phyloP scores from a whole-genome alignment of 2,888 invertebrate species.

The Drosophila yooni region DNA sequence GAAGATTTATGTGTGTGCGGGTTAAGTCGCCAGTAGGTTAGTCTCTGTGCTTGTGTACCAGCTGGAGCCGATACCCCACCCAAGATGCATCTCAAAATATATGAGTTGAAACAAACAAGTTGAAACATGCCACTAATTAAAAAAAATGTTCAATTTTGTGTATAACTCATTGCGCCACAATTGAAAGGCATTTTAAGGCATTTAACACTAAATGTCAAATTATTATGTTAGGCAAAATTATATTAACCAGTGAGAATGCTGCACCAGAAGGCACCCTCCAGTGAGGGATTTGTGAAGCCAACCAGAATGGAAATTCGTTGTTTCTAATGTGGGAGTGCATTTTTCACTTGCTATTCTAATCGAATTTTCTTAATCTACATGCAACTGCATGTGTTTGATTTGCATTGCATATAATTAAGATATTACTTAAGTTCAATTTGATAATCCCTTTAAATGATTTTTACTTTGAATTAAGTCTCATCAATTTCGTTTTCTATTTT shows the following conservation, averaged over 20 bases:
- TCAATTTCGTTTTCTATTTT: neutral
- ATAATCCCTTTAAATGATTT: neutral
- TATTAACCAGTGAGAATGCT: neutral
- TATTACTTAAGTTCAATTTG: neutral
- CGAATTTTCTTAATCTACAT: neutral
- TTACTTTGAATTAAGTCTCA: constrained; percentile 1
- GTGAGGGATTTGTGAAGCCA: no score
- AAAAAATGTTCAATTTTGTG: constrained; percentile 10
- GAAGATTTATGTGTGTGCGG: constrained; percentile 65
- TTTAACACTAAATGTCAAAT: neutral
- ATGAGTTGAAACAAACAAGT: constrained; percentile 19
- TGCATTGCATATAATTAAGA: neutral
- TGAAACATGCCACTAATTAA: constrained; percentile 18
- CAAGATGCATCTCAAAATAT: constrained; percentile 6
- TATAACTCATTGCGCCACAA: neutral
- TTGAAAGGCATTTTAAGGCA: neutral
- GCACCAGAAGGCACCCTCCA: no score
- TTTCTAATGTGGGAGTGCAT: neutral
- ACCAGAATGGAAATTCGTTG: neutral
- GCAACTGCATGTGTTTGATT: neutral
- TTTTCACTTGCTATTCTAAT: neutral
- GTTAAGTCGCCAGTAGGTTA: constrained; percentile 73
- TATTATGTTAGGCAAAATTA: neutral
- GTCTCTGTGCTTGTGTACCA: constrained; percentile 21
- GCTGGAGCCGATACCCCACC: neutral